These are phyloP conservation scores for Trinorchestia longiramus DNA, from an alignment of 1,140 invertebrate species.

Conservation along the genomic window DNA sequence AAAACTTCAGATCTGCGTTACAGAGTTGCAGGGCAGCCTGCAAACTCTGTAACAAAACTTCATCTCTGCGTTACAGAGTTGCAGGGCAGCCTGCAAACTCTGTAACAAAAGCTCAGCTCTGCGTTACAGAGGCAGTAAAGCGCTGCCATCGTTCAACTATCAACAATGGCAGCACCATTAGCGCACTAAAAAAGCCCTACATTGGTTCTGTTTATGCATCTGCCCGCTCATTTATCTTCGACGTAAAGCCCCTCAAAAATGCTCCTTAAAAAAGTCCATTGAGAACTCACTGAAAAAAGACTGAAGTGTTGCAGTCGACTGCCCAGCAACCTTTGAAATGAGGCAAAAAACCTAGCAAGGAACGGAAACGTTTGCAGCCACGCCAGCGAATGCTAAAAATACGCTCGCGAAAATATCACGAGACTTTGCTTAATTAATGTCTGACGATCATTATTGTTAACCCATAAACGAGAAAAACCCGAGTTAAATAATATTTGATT, in stretches of 20 bases:
- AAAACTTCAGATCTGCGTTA: too few species aligned
- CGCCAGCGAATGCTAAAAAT: not conserved
- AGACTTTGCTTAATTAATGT: not conserved
- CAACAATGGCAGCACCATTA: constrained; percentile 51
- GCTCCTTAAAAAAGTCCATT: not conserved
- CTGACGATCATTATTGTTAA: not conserved
- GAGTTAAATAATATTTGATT: not conserved
- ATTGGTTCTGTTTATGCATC: constrained; percentile 55
- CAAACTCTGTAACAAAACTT: too few species aligned
- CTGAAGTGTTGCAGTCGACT: constrained; percentile 51
- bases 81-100: too few species aligned
- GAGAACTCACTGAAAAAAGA: not conserved
- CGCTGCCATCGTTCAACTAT: not conserved
- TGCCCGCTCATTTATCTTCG: constrained; percentile 50
- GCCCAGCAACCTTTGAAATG: constrained; percentile 16
- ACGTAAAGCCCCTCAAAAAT: constrained; percentile 34
- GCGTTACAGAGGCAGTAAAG: not conserved
- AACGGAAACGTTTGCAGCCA: not conserved
- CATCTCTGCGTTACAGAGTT: too few species aligned
- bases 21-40: too few species aligned
- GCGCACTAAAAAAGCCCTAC: constrained; percentile 29
- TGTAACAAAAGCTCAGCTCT: not conserved
- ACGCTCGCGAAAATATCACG: not conserved
- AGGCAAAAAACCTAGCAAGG: not conserved
- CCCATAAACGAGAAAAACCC: not conserved